Evolutionary conservation across 2,797 vertebrate species (phyloP).

Genomic region (Rhynchotus rufescens): DNA sequence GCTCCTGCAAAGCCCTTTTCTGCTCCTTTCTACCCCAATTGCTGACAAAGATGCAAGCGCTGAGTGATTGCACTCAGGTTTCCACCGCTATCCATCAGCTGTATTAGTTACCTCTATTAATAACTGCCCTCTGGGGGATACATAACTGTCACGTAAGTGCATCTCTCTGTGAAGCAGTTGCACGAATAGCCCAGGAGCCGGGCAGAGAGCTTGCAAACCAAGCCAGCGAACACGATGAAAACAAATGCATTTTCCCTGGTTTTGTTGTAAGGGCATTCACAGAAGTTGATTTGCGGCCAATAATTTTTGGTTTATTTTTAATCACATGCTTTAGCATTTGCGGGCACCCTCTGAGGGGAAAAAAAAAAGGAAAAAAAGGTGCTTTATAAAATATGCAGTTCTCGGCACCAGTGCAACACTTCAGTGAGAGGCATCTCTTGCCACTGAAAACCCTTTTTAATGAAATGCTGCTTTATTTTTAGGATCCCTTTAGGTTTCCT

Average conservation of each 20-base stretch:
- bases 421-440: slow-evolving; percentile 25
- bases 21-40: neutral
- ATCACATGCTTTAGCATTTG: slow-evolving; percentile 44
- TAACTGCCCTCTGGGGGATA: slow-evolving; percentile 3
- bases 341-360: slow-evolving; percentile 13
- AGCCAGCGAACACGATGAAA: neutral
- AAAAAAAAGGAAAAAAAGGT: neutral
- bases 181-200: neutral
- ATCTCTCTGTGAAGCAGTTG: neutral
- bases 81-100: neutral
- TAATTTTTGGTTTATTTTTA: slow-evolving; percentile 51
- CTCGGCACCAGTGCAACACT: neutral
- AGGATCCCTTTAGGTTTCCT: slow-evolving; percentile 41
- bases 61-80: neutral
- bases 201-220: slow-evolving; percentile 23
- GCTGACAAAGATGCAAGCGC: neutral
- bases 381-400: slow-evolving; percentile 57
- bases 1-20: neutral
- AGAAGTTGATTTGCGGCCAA: neutral
- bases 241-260: neutral
- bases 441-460: slow-evolving; percentile 55
- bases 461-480: slow-evolving; percentile 67
- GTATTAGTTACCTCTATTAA: slow-evolving; percentile 35
- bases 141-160: neutral
- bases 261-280: neutral